Evolutionary conservation across 2,113 vertebrate species (phyloP), one percentile per base, ranked within the genome.

Genomic region (Tringa solitaria): DNA sequence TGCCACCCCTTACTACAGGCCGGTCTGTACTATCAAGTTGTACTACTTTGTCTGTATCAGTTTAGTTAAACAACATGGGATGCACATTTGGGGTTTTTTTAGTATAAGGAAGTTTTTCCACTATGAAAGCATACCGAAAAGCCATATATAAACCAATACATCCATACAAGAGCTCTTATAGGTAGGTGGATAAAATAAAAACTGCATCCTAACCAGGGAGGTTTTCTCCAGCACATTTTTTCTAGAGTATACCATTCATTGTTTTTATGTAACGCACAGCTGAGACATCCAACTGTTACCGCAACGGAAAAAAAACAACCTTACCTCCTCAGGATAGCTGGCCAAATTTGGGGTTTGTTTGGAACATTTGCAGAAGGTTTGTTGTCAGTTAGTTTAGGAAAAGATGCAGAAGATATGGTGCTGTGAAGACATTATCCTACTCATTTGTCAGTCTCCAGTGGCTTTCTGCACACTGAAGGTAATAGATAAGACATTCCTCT

Each of bases 191-290:
- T 27, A 76, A 83, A 88, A 86, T 57, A 51, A 74, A 74, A 76
- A 73, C 43, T 59, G 17, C 24, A 23, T 59, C 32, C 80, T 54
- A 41, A 37, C 14, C 3, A 3, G 28, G 28, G 8, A 78, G 28
- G 14, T 33, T 24, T 56, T 59, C 51, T 79, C 69, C 33, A 64
- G 28, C 26, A 51, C 14, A 10, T 57, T 75, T 77, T 77, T 72
- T 64, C 65, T 43, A 41, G 39, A 48, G 33, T 39, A 5, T 41
- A 51, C 24, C 23, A 81, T 27, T 20, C n/a, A 35, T 8, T 2
- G 2, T 14, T 92, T 22, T 90, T 74, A 70, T 1, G 2, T 64
- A 82, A 91, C 1, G 4, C 0, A 0, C 59, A 90, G 51, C 84
- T 84, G 84, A 70, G 41, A 68, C 19, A 53, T 82, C 56, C 83